Conservation (phyloP, 2,113 vertebrate genomes). For the Perognathus longimembris region DNA sequence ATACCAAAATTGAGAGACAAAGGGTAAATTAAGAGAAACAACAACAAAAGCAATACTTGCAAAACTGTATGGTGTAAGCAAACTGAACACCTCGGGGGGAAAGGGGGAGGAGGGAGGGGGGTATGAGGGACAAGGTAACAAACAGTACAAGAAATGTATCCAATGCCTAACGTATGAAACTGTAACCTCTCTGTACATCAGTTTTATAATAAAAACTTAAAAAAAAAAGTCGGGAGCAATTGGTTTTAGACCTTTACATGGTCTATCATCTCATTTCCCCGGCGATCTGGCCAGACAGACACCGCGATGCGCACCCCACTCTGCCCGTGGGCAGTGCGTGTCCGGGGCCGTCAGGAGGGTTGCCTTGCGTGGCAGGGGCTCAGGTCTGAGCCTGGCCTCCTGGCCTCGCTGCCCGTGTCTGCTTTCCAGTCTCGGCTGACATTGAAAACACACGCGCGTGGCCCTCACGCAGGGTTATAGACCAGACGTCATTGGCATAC, state of each 20-base stretch:
- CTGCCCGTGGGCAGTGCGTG: neutral
- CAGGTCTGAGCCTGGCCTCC: neutral
- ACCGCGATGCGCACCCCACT: neutral
- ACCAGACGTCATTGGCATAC: neutral
- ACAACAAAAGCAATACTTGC: no score
- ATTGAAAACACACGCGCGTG: neutral
- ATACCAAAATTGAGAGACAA: no score
- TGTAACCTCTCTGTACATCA: no score
- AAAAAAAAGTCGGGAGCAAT: no score
- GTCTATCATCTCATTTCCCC: slow-evolving; percentile 12
- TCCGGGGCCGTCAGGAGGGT: neutral
- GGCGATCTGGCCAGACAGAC: neutral
- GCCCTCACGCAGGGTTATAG: neutral
- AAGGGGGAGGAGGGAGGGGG: no score
- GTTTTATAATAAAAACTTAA: no score
- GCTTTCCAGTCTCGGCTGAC: neutral
- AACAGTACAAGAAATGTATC: no score
- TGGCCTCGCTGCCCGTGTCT: fast-evolving
- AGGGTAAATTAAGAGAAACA: no score
- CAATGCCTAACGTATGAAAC: no score
- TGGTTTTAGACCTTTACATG: slow-evolving; percentile 1
- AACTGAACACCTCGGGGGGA: no score
- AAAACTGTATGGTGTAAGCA: no score
- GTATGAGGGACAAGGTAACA: no score
- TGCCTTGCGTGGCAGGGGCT: neutral